phyloP scores from a whole-genome alignment of 2,888 invertebrate species.

The Drosophila basisetae region DNA sequence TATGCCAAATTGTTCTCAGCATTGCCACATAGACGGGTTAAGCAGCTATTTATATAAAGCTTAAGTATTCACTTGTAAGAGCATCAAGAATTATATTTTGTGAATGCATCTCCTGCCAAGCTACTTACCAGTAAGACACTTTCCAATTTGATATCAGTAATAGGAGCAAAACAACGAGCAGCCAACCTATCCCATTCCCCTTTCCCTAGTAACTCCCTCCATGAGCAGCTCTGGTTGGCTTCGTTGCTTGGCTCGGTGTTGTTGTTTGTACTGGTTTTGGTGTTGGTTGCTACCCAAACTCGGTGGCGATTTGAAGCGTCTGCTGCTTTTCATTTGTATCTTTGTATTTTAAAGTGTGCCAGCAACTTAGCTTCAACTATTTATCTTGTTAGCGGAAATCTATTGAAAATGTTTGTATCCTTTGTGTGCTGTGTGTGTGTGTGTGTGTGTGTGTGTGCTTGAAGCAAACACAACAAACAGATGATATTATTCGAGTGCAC shows the following conservation, averaged over 20 bases:
- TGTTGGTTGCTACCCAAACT: constrained; percentile 30
- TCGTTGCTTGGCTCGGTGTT: not conserved
- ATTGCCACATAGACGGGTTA: not conserved
- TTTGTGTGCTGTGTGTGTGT: constrained; percentile 31
- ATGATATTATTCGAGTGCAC: constrained; percentile 28
- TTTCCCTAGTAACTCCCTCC: not conserved
- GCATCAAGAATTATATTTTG: constrained; percentile 19
- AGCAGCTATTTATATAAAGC: not conserved
- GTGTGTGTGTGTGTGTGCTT: constrained; percentile 11
- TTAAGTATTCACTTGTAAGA: not conserved
- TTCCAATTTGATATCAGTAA: constrained; percentile 82
- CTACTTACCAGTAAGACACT: constrained; percentile 68
- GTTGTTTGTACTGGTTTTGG: constrained; percentile 11
- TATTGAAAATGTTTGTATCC: constrained; percentile 76
- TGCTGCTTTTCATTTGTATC: constrained; percentile 52
- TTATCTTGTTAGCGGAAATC: constrained; percentile 81
- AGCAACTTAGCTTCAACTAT: constrained; percentile 67
- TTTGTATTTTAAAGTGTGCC: constrained; percentile 64
- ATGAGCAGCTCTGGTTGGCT: not conserved
- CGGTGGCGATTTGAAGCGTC: constrained; percentile 56
- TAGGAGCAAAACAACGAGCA: constrained; percentile 36
- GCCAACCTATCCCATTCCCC: constrained; percentile 7
- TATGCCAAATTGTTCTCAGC: not conserved
- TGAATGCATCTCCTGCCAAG: constrained; percentile 32
- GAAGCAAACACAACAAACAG: constrained; percentile 33